Conservation (phyloP, 2,113 vertebrate species). For the Callionymus lyra region DNA sequence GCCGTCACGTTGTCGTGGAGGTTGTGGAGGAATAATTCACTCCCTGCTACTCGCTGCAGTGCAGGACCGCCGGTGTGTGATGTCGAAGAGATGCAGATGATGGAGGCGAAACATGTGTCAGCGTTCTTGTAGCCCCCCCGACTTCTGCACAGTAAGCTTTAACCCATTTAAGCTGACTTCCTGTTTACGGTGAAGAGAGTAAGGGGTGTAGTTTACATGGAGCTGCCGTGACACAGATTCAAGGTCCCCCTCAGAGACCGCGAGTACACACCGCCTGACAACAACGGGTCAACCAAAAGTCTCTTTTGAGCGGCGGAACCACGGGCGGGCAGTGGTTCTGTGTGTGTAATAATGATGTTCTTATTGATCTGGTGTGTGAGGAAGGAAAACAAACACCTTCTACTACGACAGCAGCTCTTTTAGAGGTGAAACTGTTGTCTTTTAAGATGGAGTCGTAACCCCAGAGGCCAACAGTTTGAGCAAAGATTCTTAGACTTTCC, state of each 20-base stretch:
- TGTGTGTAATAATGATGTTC: too few species aligned
- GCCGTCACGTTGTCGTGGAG: neutral
- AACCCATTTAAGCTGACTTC: conserved; percentile 5
- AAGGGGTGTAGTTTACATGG: conserved; percentile 16
- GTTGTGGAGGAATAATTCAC: neutral
- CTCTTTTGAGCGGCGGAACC: too few species aligned
- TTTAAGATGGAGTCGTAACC: too few species aligned
- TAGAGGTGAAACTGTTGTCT: too few species aligned
- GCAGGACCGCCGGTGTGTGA: conserved; percentile 1
- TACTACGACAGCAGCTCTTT: too few species aligned
- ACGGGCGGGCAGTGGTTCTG: too few species aligned
- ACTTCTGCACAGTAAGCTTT: conserved; percentile 12
- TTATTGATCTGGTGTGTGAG: too few species aligned
- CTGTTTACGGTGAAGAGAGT: conserved; percentile 1
- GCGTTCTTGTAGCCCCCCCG: conserved; percentile 7
- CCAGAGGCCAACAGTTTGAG: too few species aligned
- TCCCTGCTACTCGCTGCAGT: neutral
- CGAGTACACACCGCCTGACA: conserved; percentile 5
- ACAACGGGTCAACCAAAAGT: conserved; percentile 22
- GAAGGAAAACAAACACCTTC: too few species aligned
- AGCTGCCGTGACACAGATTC: conserved; percentile 17
- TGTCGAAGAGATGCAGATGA: conserved; percentile 8
- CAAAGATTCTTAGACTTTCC: too few species aligned
- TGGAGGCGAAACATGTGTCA: neutral
- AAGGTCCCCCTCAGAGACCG: conserved; percentile 2